Base-by-base conservation (phyloP, 2,113 vertebrate genomes). In the Eubucco bourcierii region DNA sequence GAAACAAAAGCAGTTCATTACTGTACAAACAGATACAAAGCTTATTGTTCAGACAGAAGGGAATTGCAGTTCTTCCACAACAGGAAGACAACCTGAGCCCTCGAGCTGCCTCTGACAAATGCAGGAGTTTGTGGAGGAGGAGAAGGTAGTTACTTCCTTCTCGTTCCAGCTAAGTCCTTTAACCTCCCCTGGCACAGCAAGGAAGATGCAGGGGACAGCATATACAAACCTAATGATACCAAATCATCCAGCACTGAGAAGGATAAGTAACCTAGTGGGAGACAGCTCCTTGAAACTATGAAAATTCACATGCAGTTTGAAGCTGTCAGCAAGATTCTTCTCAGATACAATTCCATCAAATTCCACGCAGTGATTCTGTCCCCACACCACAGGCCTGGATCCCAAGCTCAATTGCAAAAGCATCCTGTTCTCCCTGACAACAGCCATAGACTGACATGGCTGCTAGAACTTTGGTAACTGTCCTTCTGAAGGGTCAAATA, bases 1-100 rank as follows among this genome's bases (percentile, higher is more conserved):
- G 95, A 97, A 97, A 97, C 97, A 97, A 97, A 97, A 96, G 94
- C 96, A 86, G 81, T 80, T 94, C 93, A 88, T 94, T 88, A 76
- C 95, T 83, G 90, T 79, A 95, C 81, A 88, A 85, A 95, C 81
- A 92, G 93, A 95, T 82, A 79, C 79, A 88, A 84, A 88, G 92
- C 94, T 94, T 34, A 44, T 90, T 93, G 47, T 90, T 80, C n/a
- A 61, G 81, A 44, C 59, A 78, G 80, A 78, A 90, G 70, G 60
- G 88, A 92, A 79, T 0, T 65, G 67, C 28, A 47, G 88, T 61
- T 84, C 61, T 61, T 86, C 59, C 79, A 65, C 59, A 44, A 61
- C 44, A 33, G 71, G 50, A 58, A 41, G 65, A 82, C 88, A 76
- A 76, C 47, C 28, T 39, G 67, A 74, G 55, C 80, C 91, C 90